Conservation (phyloP, 2,113 vertebrate species). For the Amblyornis subalaris region DNA sequence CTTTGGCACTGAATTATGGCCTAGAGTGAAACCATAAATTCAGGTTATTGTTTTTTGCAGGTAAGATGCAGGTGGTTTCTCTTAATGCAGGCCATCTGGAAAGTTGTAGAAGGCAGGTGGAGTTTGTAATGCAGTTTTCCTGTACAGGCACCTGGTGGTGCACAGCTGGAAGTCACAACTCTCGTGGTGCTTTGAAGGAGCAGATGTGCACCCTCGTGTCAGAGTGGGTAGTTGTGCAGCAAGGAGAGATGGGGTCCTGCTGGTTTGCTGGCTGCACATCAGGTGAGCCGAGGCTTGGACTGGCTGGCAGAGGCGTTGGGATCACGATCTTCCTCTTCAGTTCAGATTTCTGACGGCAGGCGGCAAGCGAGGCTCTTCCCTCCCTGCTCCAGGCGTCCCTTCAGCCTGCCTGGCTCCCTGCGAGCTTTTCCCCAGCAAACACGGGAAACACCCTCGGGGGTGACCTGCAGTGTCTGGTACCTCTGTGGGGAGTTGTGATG, state of each 20-base stretch:
- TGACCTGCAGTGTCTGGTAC: rapidly evolving
- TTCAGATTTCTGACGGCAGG: conserved; percentile 25
- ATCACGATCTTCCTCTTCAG: not conserved
- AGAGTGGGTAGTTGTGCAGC: not conserved
- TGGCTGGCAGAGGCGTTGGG: rapidly evolving
- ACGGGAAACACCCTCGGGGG: not conserved
- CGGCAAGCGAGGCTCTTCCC: conserved; percentile 20
- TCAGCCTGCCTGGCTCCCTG: not conserved
- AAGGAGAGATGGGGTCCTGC: not conserved
- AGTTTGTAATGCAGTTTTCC: not conserved
- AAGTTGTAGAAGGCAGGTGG: not conserved
- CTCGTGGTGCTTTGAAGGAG: rapidly evolving
- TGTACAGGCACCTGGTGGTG: not conserved
- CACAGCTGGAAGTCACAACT: not conserved
- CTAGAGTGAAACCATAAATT: not conserved
- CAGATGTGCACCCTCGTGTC: rapidly evolving
- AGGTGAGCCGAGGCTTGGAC: rapidly evolving
- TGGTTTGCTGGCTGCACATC: rapidly evolving
- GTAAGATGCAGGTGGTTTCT: rapidly evolving
- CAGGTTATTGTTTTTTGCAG: not conserved
- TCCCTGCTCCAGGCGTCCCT: not conserved
- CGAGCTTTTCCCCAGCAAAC: not conserved
- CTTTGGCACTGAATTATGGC: not conserved
- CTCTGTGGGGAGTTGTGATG: not conserved
- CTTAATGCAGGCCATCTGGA: not conserved